phyloP scores from a whole-genome alignment of 2,888 invertebrate genomes.

The Drosophila picticornis region DNA sequence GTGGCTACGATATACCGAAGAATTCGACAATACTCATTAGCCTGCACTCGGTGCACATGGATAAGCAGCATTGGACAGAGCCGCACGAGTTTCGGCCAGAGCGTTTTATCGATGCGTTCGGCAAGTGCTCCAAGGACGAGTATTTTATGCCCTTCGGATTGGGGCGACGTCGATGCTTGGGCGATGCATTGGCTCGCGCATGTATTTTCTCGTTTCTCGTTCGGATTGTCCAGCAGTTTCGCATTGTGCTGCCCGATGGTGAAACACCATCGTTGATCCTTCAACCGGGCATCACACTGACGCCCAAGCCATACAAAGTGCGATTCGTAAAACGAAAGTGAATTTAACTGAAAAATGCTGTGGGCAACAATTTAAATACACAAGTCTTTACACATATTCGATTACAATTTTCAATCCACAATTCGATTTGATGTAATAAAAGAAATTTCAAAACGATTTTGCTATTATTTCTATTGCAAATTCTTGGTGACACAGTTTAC shows the following conservation, averaged over 20 bases:
- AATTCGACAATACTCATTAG: conserved; percentile 86
- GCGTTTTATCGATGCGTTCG: conserved; percentile 86
- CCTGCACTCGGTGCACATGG: conserved; percentile 87
- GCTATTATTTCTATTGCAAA: neutral
- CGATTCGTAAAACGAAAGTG: conserved; percentile 76
- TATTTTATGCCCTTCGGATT: conserved; percentile 84
- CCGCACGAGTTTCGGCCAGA: conserved; percentile 89
- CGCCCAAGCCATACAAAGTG: conserved; percentile 87
- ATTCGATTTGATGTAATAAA: conserved; percentile 13
- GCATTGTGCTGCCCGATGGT: conserved; percentile 84
- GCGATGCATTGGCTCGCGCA: conserved; percentile 88
- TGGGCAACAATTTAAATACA: neutral
- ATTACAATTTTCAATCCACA: neutral
- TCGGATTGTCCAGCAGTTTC: conserved; percentile 87
- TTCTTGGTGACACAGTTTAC: neutral
- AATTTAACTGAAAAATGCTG: neutral
- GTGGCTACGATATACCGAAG: conserved; percentile 87
- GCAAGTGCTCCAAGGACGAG: conserved; percentile 78
- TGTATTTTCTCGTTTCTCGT: conserved; percentile 88
- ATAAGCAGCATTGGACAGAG: conserved; percentile 87
- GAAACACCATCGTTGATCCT: conserved; percentile 85
- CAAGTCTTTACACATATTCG: neutral
- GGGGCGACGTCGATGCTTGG: conserved; percentile 89
- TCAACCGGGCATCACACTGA: conserved; percentile 86
- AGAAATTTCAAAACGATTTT: neutral